These are phyloP conservation scores for Heliothis peltigera DNA, from an alignment of 2,888 invertebrate genomes.

Conservation along the genomic window DNA sequence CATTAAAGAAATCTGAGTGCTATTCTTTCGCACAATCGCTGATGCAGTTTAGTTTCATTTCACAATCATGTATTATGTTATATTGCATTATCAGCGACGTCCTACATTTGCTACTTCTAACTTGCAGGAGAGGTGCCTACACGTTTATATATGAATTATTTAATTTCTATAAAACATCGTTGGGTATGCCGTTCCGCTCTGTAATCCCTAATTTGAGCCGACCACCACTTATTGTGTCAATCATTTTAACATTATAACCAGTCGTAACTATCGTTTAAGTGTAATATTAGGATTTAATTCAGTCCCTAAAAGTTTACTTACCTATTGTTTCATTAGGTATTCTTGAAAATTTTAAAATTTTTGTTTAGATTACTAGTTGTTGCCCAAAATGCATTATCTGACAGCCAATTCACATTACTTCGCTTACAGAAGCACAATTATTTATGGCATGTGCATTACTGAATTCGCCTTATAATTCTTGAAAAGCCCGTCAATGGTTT, in stretches of 20 bases:
- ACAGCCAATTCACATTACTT: too few relatives aligned
- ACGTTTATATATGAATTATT: constrained; percentile 10
- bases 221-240: constrained; percentile 38
- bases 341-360: too few relatives aligned
- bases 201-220: constrained; percentile 21
- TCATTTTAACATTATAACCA: constrained; percentile 29
- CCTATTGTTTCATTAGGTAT: too few relatives aligned
- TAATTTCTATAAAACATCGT: neutral
- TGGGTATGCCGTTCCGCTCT: constrained; percentile 18
- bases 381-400: too few relatives aligned
- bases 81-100: constrained; percentile 57
- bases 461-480: too few relatives aligned
- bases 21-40: constrained; percentile 49
- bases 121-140: constrained; percentile 15
- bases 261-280: constrained; percentile 1
- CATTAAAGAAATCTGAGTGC: constrained; percentile 18
- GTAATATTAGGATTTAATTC: neutral
- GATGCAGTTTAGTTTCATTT: constrained; percentile 44
- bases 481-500: neutral
- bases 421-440: neutral
- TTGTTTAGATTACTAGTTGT: too few relatives aligned
- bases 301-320: too few relatives aligned
- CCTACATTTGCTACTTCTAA: constrained; percentile 40
- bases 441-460: too few relatives aligned
- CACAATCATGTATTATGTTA: constrained; percentile 51